These are phyloP conservation scores for Nyctibius grandis DNA, from an alignment of 2,797 vertebrate genomes.

Conservation along the genomic window DNA sequence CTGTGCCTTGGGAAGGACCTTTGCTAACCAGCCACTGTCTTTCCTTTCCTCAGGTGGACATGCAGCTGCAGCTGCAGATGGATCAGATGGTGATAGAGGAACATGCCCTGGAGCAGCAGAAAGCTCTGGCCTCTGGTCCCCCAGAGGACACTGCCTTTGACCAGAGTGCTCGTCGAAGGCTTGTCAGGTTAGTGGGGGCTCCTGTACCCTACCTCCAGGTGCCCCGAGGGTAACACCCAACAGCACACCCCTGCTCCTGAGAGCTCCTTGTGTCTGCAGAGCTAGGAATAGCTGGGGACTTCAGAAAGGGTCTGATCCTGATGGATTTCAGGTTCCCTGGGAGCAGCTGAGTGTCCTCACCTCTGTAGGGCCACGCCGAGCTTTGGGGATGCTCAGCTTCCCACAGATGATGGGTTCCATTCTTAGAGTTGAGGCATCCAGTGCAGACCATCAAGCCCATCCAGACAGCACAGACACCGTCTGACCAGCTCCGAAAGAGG, in stretches of 20 bases:
- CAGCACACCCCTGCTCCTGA: not conserved
- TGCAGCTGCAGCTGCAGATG: constrained; percentile 81
- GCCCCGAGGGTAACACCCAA: not conserved
- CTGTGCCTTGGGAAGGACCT: not conserved
- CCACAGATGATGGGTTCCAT: not conserved
- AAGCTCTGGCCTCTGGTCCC: not conserved
- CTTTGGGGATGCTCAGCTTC: not conserved
- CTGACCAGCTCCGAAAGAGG: not conserved
- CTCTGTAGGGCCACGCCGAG: not conserved
- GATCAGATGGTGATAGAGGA: constrained; percentile 80
- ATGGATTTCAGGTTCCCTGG: not conserved
- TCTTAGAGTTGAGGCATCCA: not conserved
- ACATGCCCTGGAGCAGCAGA: constrained; percentile 68
- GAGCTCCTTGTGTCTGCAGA: not conserved
- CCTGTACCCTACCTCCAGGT: not conserved
- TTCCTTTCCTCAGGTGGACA: constrained; percentile 69
- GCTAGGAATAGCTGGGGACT: not conserved
- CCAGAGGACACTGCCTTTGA: not conserved
- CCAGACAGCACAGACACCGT: not conserved
- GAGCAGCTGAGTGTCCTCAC: not conserved
- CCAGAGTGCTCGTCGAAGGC: constrained; percentile 51
- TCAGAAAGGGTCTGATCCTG: not conserved
- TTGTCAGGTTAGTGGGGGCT: constrained; percentile 76
- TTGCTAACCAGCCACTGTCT: not conserved
- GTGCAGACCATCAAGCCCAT: not conserved